These are phyloP conservation scores for Virgularia gustaviana DNA, from an alignment of 92 coral and sea anemone genomes.

Conservation along the genomic window DNA sequence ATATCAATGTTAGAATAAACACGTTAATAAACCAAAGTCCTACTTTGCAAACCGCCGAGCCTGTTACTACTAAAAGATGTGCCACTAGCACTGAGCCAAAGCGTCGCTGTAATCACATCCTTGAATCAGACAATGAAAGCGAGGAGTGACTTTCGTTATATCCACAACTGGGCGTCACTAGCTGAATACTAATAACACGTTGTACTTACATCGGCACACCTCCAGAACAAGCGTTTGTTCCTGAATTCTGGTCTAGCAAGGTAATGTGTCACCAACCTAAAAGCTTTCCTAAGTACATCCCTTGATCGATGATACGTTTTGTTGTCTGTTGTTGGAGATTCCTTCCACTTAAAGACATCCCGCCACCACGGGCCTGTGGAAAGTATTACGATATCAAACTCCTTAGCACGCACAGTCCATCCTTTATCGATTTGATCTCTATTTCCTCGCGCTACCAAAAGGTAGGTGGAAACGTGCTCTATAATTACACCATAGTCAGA, in stretches of 20 bases:
- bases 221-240: slow-evolving; percentile 13
- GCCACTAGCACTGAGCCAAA: too few relatives aligned
- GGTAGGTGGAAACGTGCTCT: slow-evolving; percentile 7
- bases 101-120: too few relatives aligned
- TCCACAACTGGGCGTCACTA: too few relatives aligned
- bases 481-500: slow-evolving; percentile 13
- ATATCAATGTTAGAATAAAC: too few relatives aligned
- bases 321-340: slow-evolving; percentile 6
- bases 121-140: too few relatives aligned
- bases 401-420: slow-evolving; percentile 23
- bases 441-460: not conserved
- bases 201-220: slow-evolving; percentile 39
- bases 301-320: not conserved
- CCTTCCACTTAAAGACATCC: too few relatives aligned
- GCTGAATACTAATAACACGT: too few relatives aligned
- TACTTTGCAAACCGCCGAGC: too few relatives aligned
- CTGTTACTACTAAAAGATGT: too few relatives aligned
- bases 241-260: slow-evolving; percentile 15
- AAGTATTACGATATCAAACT: slow-evolving; percentile 27
- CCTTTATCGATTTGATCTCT: slow-evolving; percentile 8
- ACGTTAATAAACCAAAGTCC: too few relatives aligned
- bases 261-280: slow-evolving; percentile 16
- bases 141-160: too few relatives aligned
- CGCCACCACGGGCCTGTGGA: slow-evolving; percentile 40
- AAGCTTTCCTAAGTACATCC: not conserved